Evolutionary conservation across 2,888 invertebrate species (phyloP).

Genomic region (Melinaea marsaeus): DNA sequence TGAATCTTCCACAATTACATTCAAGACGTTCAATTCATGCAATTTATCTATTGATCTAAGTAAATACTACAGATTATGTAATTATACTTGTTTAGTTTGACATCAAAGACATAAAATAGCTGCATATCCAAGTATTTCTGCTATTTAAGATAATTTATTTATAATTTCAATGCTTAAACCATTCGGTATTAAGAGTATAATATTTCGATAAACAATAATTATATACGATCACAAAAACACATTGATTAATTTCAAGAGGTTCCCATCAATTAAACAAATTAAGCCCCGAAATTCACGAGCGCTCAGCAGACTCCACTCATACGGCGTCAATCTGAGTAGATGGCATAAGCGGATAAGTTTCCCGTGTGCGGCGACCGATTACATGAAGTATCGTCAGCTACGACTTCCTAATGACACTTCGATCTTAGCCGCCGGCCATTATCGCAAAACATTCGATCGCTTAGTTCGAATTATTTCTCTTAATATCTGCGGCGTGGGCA

Average conservation of each 20-base stretch:
- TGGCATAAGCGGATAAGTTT: conserved; percentile 70
- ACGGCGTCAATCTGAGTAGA: conserved; percentile 34
- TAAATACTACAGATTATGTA: not conserved
- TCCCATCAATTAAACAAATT: conserved; percentile 2
- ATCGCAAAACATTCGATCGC: conserved; percentile 74
- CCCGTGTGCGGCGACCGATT: conserved; percentile 59
- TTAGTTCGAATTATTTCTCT: conserved; percentile 71
- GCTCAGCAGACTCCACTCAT: conserved; percentile 14
- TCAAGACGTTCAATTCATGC: conserved; percentile 9
- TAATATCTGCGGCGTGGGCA: conserved; percentile 67
- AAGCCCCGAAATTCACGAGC: conserved; percentile 2
- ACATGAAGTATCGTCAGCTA: conserved; percentile 68
- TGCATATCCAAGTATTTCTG: too few species aligned
- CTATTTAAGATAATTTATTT: too few species aligned
- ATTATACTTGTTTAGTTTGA: not conserved
- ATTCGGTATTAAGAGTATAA: too few species aligned
- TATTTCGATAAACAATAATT: not conserved
- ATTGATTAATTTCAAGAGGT: not conserved
- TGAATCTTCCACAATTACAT: conserved; percentile 15
- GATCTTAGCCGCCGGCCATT: conserved; percentile 72
- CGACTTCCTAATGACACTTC: conserved; percentile 78
- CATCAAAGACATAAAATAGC: not conserved
- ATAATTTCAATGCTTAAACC: too few species aligned
- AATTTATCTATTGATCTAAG: conserved; percentile 4
- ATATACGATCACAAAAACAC: not conserved